Percentiles rank a stretch among this genome's conserved stretches.
Conservation (phyloP, 2,797 vertebrate species). For the Steatocranus sp. region DNA sequence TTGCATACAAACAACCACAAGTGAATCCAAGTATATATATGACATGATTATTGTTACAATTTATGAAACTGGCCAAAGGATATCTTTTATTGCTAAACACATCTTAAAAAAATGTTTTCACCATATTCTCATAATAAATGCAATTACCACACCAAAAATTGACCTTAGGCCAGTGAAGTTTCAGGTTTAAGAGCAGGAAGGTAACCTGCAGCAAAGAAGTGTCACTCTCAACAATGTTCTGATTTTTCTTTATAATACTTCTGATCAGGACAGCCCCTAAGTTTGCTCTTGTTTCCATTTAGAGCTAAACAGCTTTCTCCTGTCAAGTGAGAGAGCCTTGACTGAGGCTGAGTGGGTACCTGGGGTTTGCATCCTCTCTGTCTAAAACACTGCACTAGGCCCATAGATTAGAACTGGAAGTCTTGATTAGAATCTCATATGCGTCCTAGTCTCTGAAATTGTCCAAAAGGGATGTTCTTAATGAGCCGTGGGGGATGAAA, state of each 20-base stretch:
- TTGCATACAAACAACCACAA: not conserved
- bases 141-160: not conserved
- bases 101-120: not conserved
- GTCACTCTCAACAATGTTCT: not conserved
- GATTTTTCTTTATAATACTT: not conserved
- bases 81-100: not conserved
- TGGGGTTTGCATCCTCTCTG: not conserved
- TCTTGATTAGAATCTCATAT: not conserved
- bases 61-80: not conserved
- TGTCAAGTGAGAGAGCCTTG: not conserved
- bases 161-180: not conserved
- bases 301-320: not conserved
- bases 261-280: not conserved
- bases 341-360: not conserved
- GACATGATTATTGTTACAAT: not conserved
- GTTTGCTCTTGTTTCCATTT: not conserved
- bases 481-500: not conserved
- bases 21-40: not conserved
- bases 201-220: not conserved
- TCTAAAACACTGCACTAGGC: not conserved
- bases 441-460: not conserved
- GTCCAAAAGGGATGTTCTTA: not conserved
- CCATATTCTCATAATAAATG: not conserved
- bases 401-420: not conserved
- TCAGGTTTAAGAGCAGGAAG: not conserved